Conservation (phyloP, 2,113 vertebrate genomes). For the Orthonyx spaldingii region DNA sequence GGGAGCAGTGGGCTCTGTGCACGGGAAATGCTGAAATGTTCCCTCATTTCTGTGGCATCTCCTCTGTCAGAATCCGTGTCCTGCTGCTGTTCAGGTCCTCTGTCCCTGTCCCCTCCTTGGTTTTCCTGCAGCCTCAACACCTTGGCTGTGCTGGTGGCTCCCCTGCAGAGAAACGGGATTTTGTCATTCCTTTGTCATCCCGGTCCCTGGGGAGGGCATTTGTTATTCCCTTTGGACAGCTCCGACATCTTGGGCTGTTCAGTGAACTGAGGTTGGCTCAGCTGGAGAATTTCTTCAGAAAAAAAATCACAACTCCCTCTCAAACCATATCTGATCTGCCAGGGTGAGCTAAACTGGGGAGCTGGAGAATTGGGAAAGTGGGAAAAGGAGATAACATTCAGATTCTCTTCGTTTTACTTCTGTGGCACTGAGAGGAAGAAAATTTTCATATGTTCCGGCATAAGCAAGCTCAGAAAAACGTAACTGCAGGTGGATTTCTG, state of each 20-base stretch:
- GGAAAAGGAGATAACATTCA: neutral
- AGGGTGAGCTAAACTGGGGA: neutral
- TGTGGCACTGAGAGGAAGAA: neutral
- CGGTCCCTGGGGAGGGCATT: neutral
- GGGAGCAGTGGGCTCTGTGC: neutral
- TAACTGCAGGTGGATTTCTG: fast-evolving
- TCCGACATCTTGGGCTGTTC: fast-evolving
- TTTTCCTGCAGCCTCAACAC: neutral
- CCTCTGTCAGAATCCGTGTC: fast-evolving
- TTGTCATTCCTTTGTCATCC: fast-evolving
- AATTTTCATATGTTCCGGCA: fast-evolving
- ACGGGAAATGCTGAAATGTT: neutral
- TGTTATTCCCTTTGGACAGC: neutral
- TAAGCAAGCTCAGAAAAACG: fast-evolving
- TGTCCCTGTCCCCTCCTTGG: no score
- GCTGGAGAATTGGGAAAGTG: neutral
- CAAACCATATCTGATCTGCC: neutral
- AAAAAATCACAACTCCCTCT: neutral
- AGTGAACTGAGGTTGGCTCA: neutral
- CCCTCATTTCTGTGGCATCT: neutral
- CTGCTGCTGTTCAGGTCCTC: neutral
- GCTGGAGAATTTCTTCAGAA: neutral
- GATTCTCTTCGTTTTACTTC: neutral
- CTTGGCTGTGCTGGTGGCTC: neutral
- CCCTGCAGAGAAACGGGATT: neutral